Base-by-base conservation (phyloP, 2,888 invertebrate species). In the Lathronympha strigana region DNA sequence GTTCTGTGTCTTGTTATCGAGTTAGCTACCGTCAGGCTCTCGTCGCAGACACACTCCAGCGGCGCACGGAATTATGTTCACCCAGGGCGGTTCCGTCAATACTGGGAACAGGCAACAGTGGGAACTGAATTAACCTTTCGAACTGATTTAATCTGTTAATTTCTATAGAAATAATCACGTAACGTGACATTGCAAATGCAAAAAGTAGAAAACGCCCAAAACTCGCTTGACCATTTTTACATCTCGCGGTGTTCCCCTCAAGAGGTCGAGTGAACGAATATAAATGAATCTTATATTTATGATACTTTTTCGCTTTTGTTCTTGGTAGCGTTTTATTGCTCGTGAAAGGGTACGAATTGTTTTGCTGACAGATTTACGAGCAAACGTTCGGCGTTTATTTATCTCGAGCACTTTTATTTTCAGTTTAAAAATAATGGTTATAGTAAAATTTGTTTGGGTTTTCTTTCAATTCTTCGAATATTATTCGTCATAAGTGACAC, bases 221-320 rank as follows among this genome's bases (percentile, higher is more conserved):
- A 53, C 45, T 60, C 45, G 25, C 51, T 55, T 60, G 68, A 53
- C 61, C 82, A 79, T 81, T 81, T 79, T 77, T 76, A 74, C 73
- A 77, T 76, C 73, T 79, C 70, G 82, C 75, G 82, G 84, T 84
- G 80, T 80, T 76, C 78, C 80, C 80, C 82, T 83, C 81, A 82
- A 87, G 83, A 82, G 87, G 86, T 83, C 82, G 83, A 76, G 80
- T 85, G 83, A 88, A 87, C 85, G 90, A 90, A 92, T 90, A 90
- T 88, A 91, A 91, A 91, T 91, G 90, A 90, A 90, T 90, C 87
- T 91, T 89, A 88, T 90, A 91, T 91, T 90, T 90, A 90, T 90
- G 87, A 89, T 90, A 86, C 90, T 90, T 90, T 88, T 88, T 89
- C 86, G 81, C 81, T 79, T 84, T 82, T 85, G 84, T 87, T 87